phyloP scores from a whole-genome alignment of 2,888 invertebrate species.

The Aradus depressus region DNA sequence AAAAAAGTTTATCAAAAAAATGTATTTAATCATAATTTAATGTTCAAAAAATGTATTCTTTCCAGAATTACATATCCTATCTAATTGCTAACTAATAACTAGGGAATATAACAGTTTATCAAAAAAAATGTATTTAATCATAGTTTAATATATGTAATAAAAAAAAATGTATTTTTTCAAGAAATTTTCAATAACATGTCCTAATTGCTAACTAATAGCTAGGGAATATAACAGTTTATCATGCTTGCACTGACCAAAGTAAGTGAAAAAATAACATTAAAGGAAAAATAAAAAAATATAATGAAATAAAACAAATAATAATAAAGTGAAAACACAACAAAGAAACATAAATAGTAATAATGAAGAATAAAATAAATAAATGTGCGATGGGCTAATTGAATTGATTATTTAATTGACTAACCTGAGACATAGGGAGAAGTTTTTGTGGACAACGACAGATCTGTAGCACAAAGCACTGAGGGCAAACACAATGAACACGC shows the following conservation, averaged over 20 bases:
- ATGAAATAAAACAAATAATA: slow-evolving; percentile 9
- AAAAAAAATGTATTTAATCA: too few species aligned
- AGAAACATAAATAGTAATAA: slow-evolving; percentile 7
- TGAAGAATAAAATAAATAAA: slow-evolving; percentile 16
- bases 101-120: too few species aligned
- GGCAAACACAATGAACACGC: slow-evolving; percentile 97
- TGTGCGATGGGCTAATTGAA: slow-evolving; percentile 14
- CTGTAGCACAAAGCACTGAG: slow-evolving; percentile 98
- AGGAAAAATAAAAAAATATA: neutral
- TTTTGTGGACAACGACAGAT: slow-evolving; percentile 98
- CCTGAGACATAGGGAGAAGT: slow-evolving; percentile 97
- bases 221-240: neutral
- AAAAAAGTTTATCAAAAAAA: too few species aligned
- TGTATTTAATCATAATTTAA: too few species aligned
- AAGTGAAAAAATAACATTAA: too few species aligned
- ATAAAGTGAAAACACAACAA: slow-evolving; percentile 4
- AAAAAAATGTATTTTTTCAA: too few species aligned
- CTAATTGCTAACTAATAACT: neutral
- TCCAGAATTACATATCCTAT: neutral
- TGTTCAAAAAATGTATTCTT: too few species aligned
- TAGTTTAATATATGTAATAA: too few species aligned
- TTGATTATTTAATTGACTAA: slow-evolving; percentile 48
- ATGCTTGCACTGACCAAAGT: slow-evolving; percentile 16
- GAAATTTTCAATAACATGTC: neutral
- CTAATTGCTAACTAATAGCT: neutral